Percentiles rank a stretch among this genome's conserved stretches.
Evolutionary conservation across 2,888 invertebrate genomes (phyloP).

Genomic region (Standfussiana lucernea): DNA sequence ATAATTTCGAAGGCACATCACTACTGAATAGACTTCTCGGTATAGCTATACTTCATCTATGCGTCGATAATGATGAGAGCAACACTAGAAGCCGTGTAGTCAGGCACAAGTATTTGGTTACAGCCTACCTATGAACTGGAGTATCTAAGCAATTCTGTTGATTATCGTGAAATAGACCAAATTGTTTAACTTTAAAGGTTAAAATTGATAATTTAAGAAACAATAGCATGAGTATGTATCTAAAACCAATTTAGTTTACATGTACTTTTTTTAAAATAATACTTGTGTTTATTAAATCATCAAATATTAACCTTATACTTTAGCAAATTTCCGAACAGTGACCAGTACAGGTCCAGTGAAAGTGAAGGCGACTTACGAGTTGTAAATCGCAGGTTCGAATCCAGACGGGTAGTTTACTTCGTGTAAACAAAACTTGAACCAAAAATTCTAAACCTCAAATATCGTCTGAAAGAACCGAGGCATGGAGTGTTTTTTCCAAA

Average conservation of each 20-base stretch:
- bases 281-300: too few species aligned
- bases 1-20: neutral
- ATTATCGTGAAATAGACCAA: neutral
- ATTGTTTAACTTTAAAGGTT: neutral
- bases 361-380: too few species aligned
- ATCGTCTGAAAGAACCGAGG: too few species aligned
- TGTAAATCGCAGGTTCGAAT: too few species aligned
- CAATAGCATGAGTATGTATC: neutral
- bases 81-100: slow-evolving; percentile 17
- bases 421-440: too few species aligned
- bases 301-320: too few species aligned
- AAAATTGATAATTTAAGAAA: neutral
- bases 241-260: neutral
- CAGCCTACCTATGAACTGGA: neutral
- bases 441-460: too few species aligned
- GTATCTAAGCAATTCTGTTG: neutral
- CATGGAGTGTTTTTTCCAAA: too few species aligned
- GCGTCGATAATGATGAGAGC: slow-evolving; percentile 24
- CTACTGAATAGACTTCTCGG: neutral
- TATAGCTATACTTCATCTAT: neutral
- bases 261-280: too few species aligned
- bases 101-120: slow-evolving; percentile 15
- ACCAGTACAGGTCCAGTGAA: too few species aligned
- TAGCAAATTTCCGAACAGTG: too few species aligned
- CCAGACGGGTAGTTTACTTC: too few species aligned